Evolutionary conservation across 2,888 invertebrate genomes (phyloP).

Genomic region (Bugulina stolonifera): DNA sequence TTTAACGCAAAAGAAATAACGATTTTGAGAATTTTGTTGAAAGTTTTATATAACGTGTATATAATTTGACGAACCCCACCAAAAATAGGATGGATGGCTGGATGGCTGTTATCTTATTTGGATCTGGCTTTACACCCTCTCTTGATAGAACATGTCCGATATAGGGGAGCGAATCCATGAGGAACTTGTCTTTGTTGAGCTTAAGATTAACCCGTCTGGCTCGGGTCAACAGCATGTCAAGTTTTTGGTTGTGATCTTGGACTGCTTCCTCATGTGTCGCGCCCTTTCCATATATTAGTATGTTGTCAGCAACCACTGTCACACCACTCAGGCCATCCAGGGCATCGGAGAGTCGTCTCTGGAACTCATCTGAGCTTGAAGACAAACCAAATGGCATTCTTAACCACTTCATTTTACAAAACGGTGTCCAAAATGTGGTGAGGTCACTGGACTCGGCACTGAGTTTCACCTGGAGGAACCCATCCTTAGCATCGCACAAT

Average conservation of each 20-base stretch:
- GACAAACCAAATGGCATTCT: no score
- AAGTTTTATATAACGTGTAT: no score
- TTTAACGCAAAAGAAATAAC: no score
- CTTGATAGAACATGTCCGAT: not conserved
- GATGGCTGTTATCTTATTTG: not conserved
- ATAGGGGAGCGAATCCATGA: slow-evolving; percentile 10
- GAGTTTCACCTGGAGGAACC: no score
- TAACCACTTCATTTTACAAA: no score
- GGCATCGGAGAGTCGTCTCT: slow-evolving; percentile 24
- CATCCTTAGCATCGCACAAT: no score
- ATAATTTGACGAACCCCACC: no score
- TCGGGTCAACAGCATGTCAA: slow-evolving; percentile 5
- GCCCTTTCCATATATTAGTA: not conserved
- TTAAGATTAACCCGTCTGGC: not conserved
- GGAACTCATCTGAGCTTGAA: slow-evolving; percentile 29
- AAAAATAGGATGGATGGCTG: no score
- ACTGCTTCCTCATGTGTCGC: slow-evolving; percentile 1
- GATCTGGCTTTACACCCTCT: not conserved
- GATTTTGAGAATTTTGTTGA: no score
- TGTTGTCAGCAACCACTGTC: not conserved
- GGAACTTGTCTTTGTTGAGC: slow-evolving; percentile 17
- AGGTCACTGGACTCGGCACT: no score
- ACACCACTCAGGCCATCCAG: slow-evolving; percentile 8
- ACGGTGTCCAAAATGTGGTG: no score
- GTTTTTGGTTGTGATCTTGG: slow-evolving; percentile 16